phyloP scores from a whole-genome alignment of 2,888 invertebrate species.

The Caenorhabditis panamensis region DNA sequence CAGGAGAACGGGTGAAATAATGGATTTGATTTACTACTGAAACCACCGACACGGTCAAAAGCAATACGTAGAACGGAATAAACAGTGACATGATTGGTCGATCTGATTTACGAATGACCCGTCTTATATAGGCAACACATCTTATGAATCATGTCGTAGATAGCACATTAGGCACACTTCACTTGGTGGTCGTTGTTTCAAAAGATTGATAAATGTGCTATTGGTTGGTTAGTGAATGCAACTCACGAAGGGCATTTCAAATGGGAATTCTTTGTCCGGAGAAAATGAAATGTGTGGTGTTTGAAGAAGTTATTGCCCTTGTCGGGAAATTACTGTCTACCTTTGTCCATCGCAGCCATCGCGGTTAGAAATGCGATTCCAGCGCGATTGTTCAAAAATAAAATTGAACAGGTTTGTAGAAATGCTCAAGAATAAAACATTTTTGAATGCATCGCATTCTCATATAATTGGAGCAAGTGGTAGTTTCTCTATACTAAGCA shows the following conservation, averaged over 20 bases:
- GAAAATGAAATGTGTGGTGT: not conserved
- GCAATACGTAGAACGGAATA: too few species aligned
- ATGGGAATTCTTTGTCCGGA: slow-evolving; percentile 31
- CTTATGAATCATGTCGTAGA: slow-evolving; percentile 55
- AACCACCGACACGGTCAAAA: slow-evolving; percentile 17
- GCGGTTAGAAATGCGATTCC: not conserved
- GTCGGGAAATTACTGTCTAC: not conserved
- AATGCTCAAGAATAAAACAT: too few species aligned
- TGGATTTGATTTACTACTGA: not conserved
- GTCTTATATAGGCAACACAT: slow-evolving; percentile 40
- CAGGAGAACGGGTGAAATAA: slow-evolving; percentile 4
- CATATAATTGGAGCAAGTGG: too few species aligned
- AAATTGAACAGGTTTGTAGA: too few species aligned
- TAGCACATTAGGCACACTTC: slow-evolving; percentile 39
- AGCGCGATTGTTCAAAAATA: too few species aligned
- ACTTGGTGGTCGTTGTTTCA: slow-evolving; percentile 17
- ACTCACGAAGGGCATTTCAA: slow-evolving; percentile 23
- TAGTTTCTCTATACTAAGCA: too few species aligned
- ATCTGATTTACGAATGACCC: slow-evolving; percentile 39
- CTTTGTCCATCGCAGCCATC: not conserved
- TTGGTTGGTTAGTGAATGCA: slow-evolving; percentile 44
- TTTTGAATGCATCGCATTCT: too few species aligned
- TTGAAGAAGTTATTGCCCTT: slow-evolving; percentile 8
- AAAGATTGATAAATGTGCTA: slow-evolving; percentile 55
- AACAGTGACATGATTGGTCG: slow-evolving; percentile 42